phyloP scores from a whole-genome alignment of 2,797 vertebrate species.

The Salarias fasciatus region DNA sequence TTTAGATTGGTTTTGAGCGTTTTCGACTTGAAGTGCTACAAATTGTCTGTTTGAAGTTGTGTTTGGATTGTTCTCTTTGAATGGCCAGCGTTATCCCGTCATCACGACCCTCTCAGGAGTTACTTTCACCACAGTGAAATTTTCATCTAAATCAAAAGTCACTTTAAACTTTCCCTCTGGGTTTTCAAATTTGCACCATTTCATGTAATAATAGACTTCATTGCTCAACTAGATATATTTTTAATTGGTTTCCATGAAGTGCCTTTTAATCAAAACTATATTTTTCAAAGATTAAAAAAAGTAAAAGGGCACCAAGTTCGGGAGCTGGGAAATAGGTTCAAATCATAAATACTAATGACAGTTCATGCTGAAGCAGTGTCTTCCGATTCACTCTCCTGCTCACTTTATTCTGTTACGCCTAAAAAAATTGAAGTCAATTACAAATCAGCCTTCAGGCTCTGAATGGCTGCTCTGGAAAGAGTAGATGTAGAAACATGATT shows the following conservation, averaged over 20 bases:
- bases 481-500: slow-evolving; percentile 25
- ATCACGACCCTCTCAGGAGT: no score
- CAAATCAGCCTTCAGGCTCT: slow-evolving; percentile 15
- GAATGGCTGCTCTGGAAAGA: slow-evolving; percentile 14
- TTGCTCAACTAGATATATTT: slow-evolving; percentile 5
- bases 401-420: slow-evolving; percentile 2
- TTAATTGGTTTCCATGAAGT: slow-evolving; percentile 11
- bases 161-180: not conserved
- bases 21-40: no score
- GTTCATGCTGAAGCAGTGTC: not conserved
- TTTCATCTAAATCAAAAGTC: slow-evolving; percentile 11
- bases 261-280: slow-evolving; percentile 30
- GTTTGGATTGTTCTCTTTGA: no score
- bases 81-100: no score
- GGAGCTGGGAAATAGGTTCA: not conserved
- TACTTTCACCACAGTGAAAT: not conserved
- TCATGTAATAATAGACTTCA: slow-evolving; percentile 23
- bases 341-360: slow-evolving; percentile 8
- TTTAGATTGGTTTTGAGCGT: no score
- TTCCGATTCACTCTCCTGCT: not conserved
- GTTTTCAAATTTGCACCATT: slow-evolving; percentile 19
- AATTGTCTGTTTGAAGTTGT: no score
- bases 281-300: slow-evolving; percentile 6
- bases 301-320: slow-evolving; percentile 1
- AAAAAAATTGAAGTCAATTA: not conserved